Percentiles rank a stretch among this genome's conserved stretches.
Evolutionary conservation across 2,113 vertebrate species (phyloP).

Genomic region (Passerina amoena): DNA sequence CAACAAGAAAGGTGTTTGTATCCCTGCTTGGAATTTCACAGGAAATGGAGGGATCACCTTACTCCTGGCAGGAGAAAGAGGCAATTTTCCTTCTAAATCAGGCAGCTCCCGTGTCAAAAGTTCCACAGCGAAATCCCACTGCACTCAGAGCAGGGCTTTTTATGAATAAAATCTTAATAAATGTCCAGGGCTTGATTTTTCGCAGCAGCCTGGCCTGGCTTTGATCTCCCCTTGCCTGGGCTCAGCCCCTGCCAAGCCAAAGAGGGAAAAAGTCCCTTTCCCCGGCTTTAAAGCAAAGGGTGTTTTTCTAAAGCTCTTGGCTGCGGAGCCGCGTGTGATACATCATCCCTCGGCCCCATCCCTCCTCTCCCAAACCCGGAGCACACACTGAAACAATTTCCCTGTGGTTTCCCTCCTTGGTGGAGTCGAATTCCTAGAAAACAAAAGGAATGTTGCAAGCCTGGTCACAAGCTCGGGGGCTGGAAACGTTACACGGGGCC

Average conservation of each 20-base stretch:
- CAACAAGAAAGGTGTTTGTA: neutral
- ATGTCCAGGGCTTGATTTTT: constrained; percentile 33
- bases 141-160: constrained; percentile 14
- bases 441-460: constrained; percentile 67
- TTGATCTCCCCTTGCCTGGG: constrained; percentile 54
- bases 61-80: constrained; percentile 20
- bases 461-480: neutral
- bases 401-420: constrained; percentile 72
- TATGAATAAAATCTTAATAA: constrained; percentile 61
- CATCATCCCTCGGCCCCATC: constrained; percentile 49
- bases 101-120: constrained; percentile 42
- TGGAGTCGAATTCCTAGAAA: constrained; percentile 76
- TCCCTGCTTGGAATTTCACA: constrained; percentile 10
- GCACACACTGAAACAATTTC: constrained; percentile 72
- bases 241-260: constrained; percentile 47
- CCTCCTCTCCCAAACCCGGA: constrained; percentile 22
- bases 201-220: constrained; percentile 36
- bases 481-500: neutral
- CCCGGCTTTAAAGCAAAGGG: neutral
- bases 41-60: constrained; percentile 49
- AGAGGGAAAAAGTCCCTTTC: constrained; percentile 23
- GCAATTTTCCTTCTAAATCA: constrained; percentile 41
- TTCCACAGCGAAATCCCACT: constrained; percentile 49
- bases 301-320: constrained; percentile 24
- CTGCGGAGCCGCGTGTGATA: constrained; percentile 16